These are phyloP conservation scores for Drosophila histrio DNA, from an alignment of 2,888 invertebrate species.

Conservation along the genomic window DNA sequence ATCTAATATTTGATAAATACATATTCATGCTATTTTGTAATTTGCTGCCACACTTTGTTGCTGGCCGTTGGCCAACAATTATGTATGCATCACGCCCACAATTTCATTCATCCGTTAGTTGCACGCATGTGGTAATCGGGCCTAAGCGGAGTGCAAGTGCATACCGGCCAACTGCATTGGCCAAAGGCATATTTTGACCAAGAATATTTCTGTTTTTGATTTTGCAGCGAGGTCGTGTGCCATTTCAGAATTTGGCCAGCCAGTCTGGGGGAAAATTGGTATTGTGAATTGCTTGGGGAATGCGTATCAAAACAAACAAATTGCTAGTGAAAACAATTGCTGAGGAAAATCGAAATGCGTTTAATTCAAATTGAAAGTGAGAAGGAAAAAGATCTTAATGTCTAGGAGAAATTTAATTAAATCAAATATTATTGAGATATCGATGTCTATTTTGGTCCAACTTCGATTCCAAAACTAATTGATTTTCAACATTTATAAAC, in stretches of 20 bases:
- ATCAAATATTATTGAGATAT: background rate
- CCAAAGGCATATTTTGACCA: background rate
- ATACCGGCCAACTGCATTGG: constrained; percentile 7
- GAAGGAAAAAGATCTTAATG: background rate
- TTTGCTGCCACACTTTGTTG: constrained; percentile 37
- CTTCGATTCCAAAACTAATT: background rate
- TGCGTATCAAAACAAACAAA: constrained; percentile 40
- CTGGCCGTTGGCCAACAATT: constrained; percentile 40
- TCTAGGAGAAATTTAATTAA: background rate
- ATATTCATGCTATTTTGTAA: constrained; percentile 1
- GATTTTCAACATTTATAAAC: too few species aligned
- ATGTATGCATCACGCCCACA: constrained; percentile 17
- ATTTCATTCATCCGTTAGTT: constrained; percentile 17
- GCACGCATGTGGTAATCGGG: constrained; percentile 17
- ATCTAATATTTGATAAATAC: background rate
- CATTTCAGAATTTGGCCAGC: constrained; percentile 31
- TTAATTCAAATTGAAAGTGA: background rate
- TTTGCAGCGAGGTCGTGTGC: constrained; percentile 52
- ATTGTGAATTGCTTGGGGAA: constrained; percentile 16
- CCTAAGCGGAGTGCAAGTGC: constrained; percentile 29
- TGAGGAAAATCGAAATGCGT: background rate
- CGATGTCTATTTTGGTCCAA: background rate
- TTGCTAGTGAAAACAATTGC: constrained; percentile 17
- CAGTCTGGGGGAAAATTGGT: background rate
- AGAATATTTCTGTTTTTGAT: constrained; percentile 12